Evolutionary conservation across 2,888 invertebrate genomes (phyloP).

Genomic region (Elegia similella): DNA sequence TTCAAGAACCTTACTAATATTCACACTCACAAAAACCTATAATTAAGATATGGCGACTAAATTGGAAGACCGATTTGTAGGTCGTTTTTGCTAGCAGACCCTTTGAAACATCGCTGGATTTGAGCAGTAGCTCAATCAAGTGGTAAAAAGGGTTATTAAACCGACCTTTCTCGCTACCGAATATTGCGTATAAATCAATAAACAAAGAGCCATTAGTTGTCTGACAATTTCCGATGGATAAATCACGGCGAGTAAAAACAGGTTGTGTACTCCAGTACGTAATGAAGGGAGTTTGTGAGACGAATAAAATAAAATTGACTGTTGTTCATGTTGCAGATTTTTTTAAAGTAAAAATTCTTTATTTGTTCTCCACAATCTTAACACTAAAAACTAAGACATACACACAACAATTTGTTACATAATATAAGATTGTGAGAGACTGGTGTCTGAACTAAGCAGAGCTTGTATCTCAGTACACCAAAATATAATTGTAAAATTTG

Average conservation of each 20-base stretch:
- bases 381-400: too few species aligned
- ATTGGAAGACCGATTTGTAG: conserved; percentile 40
- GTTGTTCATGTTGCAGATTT: too few species aligned
- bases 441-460: too few species aligned
- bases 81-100: conserved; percentile 27
- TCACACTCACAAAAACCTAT: conserved; percentile 61
- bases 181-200: conserved; percentile 80
- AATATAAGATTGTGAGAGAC: too few species aligned
- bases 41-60: conserved; percentile 51
- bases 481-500: too few species aligned
- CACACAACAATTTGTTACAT: too few species aligned
- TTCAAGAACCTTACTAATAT: conserved; percentile 55
- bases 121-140: conserved; percentile 63
- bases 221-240: conserved; percentile 79
- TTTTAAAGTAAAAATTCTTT: too few species aligned
- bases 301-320: conserved; percentile 37
- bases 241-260: conserved; percentile 68
- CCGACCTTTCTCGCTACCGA: conserved; percentile 72
- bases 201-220: conserved; percentile 79
- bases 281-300: conserved; percentile 48
- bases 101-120: conserved; percentile 45
- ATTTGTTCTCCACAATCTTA: too few species aligned
- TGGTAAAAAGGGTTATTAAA: conserved; percentile 58
- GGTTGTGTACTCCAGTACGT: conserved; percentile 48
- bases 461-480: too few species aligned